Base-by-base conservation (phyloP, 2,888 invertebrate genomes). In the Rhodophaea formosa region DNA sequence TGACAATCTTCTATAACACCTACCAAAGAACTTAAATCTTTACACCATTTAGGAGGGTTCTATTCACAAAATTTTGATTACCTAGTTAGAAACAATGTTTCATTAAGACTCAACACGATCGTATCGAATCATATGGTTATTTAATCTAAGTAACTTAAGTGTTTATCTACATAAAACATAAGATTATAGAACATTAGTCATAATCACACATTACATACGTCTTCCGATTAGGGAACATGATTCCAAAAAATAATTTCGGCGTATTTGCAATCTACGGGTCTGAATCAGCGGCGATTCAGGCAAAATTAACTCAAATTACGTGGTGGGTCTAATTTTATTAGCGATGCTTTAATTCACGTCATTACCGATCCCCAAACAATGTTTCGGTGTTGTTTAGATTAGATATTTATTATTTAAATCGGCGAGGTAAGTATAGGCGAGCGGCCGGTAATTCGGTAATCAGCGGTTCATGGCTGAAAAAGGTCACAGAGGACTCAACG, bases 381-480 rank as follows among this genome's bases (percentile, higher is more conserved):
- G 86, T 75, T 75, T 75, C 75, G 79, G 79, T 86, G 86, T 88
- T 89, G 88, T 89, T 89, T 88, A 86, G 86, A 84, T 86, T 86
- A 86, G 82, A 88, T 90, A 88, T 89, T 88, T 91, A 90, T 90
- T 89, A 91, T 91, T 89, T 88, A 88, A 90, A 90, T 88, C 88
- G 82, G 79, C 75, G 78, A 74, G 73, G 75, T 91, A 91, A 91
- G 86, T 91, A 91, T 91, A 91, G 90, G 75, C 77, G 77, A 82
- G 73, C 70, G 75, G 73, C 63, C 75, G 82, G 89, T 91, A 90
- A 91, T 91, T 91, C 83, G 88, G 90, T 91, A 91, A 91, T 91
- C 80, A 86, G 76, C 73, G 87, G 79, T 79, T 79, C 79, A 74
- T 71, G 76, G 74, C 62, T 74, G 77, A 77, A 75, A 85, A 87